A percentile compares a stretch with the other conserved stretches of the same genome.
These are phyloP conservation scores for Thaleichthys pacificus DNA, from an alignment of 2,797 vertebrate species.

Conservation along the genomic window DNA sequence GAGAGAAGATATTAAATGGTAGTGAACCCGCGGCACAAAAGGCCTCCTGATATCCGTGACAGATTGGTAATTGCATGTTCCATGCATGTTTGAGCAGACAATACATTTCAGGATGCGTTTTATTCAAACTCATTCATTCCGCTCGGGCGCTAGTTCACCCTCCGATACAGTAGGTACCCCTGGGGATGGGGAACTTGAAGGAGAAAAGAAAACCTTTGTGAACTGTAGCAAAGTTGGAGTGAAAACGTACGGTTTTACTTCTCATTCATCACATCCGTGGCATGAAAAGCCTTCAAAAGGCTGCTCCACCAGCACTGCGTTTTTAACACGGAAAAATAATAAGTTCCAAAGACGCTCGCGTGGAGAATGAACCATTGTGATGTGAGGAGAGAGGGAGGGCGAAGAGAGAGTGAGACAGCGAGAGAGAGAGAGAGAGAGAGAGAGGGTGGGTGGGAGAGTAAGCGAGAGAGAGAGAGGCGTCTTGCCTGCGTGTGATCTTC, in stretches of 20 bases:
- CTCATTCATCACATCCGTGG: constrained; percentile 55
- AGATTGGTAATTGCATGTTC: constrained; percentile 26
- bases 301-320: constrained; percentile 30
- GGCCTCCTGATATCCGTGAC: constrained; percentile 12
- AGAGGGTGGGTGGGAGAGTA: neutral
- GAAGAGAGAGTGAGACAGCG: neutral
- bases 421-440: neutral
- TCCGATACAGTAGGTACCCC: constrained; percentile 31
- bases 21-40: constrained; percentile 34
- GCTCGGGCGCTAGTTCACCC: constrained; percentile 21
- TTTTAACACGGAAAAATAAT: constrained; percentile 59
- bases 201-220: constrained; percentile 40
- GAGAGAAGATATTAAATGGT: constrained; percentile 30
- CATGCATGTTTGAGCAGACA: constrained; percentile 31
- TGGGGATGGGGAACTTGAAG: constrained; percentile 26
- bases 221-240: constrained; percentile 37
- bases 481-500: constrained; percentile 62
- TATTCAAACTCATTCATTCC: constrained; percentile 16
- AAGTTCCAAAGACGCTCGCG: constrained; percentile 53
- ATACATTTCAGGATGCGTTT: constrained; percentile 18
- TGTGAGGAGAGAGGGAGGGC: constrained; percentile 28
- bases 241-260: constrained; percentile 48
- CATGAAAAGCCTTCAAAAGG: constrained; percentile 57
- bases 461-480: constrained; percentile 17
- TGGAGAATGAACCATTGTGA: constrained; percentile 65